Evolutionary conservation across 2,888 invertebrate genomes (phyloP).

Genomic region (Melieria picta): DNA sequence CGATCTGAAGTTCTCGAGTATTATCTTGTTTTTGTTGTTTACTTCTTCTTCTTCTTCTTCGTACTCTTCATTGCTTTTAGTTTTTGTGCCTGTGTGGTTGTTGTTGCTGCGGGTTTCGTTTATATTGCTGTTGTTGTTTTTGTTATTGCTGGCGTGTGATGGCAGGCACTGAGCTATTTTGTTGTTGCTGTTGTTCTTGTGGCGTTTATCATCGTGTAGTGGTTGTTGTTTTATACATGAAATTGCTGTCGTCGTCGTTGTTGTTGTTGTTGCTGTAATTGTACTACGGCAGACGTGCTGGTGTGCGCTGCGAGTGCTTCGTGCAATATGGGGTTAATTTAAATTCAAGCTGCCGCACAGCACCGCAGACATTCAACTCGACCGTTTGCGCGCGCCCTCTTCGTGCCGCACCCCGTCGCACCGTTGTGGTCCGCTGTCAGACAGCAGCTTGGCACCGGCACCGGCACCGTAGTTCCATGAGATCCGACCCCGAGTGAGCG

Average conservation of each 20-base stretch:
- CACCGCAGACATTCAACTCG: too few relatives aligned
- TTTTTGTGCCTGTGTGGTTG: not conserved
- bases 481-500: not conserved
- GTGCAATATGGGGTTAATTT: constrained; percentile 52
- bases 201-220: constrained; percentile 12
- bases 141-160: not conserved
- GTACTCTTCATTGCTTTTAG: constrained; percentile 18
- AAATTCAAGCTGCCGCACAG: constrained; percentile 45
- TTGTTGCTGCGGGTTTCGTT: not conserved
- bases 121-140: not conserved
- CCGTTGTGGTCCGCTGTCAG: too few relatives aligned
- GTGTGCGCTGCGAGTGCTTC: constrained; percentile 13
- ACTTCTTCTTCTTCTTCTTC: constrained; percentile 17
- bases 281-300: not conserved
- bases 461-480: too few relatives aligned
- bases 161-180: constrained; percentile 11
- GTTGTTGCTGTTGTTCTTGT: constrained; percentile 25
- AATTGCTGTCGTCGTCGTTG: constrained; percentile 11
- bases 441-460: too few relatives aligned
- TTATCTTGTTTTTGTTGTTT: constrained; percentile 1
- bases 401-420: too few relatives aligned
- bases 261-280: constrained; percentile 11
- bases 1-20: too few relatives aligned
- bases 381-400: too few relatives aligned
- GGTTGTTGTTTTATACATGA: not conserved